Conservation (phyloP, 2,797 vertebrate species). For the Xyrichtys novacula region DNA sequence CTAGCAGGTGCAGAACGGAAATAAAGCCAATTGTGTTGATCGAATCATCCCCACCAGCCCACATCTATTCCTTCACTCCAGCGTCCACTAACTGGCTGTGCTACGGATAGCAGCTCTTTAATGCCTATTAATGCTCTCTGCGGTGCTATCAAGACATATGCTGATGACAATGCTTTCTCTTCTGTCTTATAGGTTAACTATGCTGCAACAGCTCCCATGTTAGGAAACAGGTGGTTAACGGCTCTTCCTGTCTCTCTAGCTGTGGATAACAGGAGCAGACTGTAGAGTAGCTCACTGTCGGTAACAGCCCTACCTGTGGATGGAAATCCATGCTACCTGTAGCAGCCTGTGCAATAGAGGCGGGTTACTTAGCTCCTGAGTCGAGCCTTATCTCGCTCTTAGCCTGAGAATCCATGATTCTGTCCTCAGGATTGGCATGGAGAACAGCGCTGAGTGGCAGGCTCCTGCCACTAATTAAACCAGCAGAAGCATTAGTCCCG, state of each 20-base stretch:
- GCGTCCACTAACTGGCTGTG: constrained; percentile 51
- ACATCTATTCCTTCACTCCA: constrained; percentile 60
- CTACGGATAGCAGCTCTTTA: constrained; percentile 54
- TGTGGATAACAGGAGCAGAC: constrained; percentile 32
- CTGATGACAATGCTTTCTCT: constrained; percentile 54
- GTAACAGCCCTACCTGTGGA: constrained; percentile 40
- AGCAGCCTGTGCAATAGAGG: constrained; percentile 15
- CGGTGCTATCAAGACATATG: constrained; percentile 60
- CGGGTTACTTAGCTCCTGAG: constrained; percentile 38
- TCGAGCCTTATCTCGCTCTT: constrained; percentile 63
- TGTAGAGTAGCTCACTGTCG: constrained; percentile 31
- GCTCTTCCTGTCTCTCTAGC: constrained; percentile 37
- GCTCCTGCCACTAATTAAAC: constrained; percentile 81
- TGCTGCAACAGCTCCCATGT: constrained; percentile 44
- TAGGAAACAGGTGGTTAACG: constrained; percentile 62
- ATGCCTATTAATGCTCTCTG: constrained; percentile 54
- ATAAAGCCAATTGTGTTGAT: constrained; percentile 76
- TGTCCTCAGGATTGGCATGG: constrained; percentile 62
- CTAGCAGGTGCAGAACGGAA: constrained; percentile 74
- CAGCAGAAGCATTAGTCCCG: constrained; percentile 79
- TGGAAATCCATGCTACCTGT: constrained; percentile 43
- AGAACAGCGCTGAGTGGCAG: constrained; percentile 77
- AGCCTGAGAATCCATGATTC: constrained; percentile 54
- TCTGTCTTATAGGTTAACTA: constrained; percentile 59
- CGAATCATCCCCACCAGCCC: constrained; percentile 54